phyloP scores from a whole-genome alignment of 2,113 vertebrate genomes.

The Formicarius rufipectus region DNA sequence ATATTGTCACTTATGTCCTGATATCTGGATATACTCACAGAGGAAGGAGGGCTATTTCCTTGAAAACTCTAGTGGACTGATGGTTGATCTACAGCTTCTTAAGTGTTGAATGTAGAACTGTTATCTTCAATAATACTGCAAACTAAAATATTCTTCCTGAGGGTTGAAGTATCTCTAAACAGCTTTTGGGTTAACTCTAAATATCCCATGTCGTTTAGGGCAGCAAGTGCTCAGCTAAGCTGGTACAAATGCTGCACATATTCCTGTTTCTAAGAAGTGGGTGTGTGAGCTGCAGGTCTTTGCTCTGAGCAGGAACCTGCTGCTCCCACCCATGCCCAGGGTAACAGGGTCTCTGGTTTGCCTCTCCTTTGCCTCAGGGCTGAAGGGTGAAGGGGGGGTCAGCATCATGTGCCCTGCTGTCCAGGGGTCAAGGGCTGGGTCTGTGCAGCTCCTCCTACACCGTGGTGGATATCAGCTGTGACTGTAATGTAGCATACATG shows the following conservation, averaged over 20 bases:
- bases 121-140: background rate
- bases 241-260: background rate
- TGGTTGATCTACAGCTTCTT: background rate
- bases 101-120: background rate
- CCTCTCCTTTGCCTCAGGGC: too few species aligned
- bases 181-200: background rate
- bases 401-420: background rate
- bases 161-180: background rate
- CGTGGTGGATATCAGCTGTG: background rate
- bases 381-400: background rate
- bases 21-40: background rate
- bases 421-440: background rate
- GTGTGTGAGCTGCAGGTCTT: background rate
- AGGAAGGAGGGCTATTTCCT: background rate
- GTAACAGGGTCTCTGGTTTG: background rate
- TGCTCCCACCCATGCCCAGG: background rate
- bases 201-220: background rate
- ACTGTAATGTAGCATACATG: background rate
- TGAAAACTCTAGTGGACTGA: background rate
- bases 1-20: background rate
- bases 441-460: background rate
- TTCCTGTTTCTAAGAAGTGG: background rate
- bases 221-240: background rate
- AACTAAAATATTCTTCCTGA: background rate
- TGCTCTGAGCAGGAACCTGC: background rate